Conservation (phyloP, 2,888 invertebrate species). For the Trypoxylon attenuatum region DNA sequence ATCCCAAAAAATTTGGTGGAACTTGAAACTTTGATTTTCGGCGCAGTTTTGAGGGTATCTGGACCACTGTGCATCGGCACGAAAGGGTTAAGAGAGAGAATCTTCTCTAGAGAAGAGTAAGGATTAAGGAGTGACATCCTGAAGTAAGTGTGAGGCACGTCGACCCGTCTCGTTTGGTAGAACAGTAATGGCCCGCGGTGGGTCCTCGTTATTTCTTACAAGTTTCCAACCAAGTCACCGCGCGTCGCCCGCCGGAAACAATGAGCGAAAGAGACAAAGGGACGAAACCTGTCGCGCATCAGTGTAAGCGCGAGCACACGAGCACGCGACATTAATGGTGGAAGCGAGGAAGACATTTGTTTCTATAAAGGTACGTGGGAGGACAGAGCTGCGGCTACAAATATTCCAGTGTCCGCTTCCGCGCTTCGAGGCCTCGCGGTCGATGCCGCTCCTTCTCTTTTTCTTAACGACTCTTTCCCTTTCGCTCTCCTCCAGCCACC, state of each 20-base stretch:
- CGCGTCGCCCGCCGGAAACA: conserved; percentile 4
- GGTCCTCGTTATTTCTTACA: conserved; percentile 19
- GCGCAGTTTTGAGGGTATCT: too few species aligned
- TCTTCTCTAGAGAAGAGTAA: too few species aligned
- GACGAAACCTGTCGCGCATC: conserved; percentile 8
- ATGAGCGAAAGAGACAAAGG: conserved; percentile 16
- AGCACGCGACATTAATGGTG: conserved; percentile 34
- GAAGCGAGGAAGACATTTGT: conserved; percentile 48
- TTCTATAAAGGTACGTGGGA: conserved; percentile 54
- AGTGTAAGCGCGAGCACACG: too few species aligned
- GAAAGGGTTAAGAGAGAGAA: too few species aligned
- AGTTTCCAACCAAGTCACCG: neutral
- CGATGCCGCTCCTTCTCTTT: too few species aligned
- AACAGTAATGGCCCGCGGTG: neutral
- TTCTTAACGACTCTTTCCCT: too few species aligned
- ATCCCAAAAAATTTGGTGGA: too few species aligned
- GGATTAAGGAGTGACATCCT: too few species aligned
- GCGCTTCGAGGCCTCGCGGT: conserved; percentile 40
- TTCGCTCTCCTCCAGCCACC: neutral
- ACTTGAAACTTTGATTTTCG: too few species aligned
- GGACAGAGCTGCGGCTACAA: conserved; percentile 54
- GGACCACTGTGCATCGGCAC: too few species aligned
- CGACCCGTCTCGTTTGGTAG: too few species aligned
- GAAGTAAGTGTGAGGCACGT: too few species aligned
- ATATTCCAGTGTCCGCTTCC: conserved; percentile 58